phyloP scores from a whole-genome alignment of 2,113 vertebrate genomes.

The Indri indri region DNA sequence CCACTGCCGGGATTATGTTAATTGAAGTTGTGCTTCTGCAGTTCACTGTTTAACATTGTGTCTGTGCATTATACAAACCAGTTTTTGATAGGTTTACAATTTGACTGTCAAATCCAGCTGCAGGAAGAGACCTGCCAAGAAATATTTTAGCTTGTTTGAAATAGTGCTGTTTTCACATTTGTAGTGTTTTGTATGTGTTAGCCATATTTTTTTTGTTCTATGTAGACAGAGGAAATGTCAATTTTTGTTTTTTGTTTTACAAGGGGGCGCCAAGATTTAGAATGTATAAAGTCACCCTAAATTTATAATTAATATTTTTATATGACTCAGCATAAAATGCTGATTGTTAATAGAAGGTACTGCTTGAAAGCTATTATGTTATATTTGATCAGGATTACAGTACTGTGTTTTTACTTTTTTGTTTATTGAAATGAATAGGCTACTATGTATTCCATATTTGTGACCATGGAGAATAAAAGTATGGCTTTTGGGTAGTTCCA shows the following conservation, averaged over 20 bases:
- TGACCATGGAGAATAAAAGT: neutral
- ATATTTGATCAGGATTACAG: neutral
- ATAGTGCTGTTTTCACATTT: constrained; percentile 53
- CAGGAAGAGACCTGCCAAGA: constrained; percentile 66
- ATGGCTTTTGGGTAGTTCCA: neutral
- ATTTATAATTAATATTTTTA: neutral
- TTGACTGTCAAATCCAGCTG: constrained; percentile 74
- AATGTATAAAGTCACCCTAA: neutral
- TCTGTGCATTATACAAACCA: constrained; percentile 72
- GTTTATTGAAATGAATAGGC: neutral
- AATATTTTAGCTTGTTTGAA: constrained; percentile 68
- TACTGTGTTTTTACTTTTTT: neutral
- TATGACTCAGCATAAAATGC: neutral
- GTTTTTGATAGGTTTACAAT: constrained; percentile 75
- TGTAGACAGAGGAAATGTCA: constrained; percentile 42
- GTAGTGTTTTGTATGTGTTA: neutral
- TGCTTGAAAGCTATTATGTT: neutral
- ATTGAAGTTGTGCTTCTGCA: constrained; percentile 38
- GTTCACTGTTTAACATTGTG: constrained; percentile 62
- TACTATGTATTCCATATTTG: neutral
- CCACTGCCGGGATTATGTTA: constrained; percentile 61
- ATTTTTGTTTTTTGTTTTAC: neutral
- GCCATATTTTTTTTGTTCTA: constrained; percentile 12
- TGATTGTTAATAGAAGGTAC: neutral
- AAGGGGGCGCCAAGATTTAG: neutral